A percentile compares a stretch with the other conserved stretches of the same genome.
Evolutionary conservation across 2,888 invertebrate genomes (phyloP).

Genomic region (Drosophila meridiana): DNA sequence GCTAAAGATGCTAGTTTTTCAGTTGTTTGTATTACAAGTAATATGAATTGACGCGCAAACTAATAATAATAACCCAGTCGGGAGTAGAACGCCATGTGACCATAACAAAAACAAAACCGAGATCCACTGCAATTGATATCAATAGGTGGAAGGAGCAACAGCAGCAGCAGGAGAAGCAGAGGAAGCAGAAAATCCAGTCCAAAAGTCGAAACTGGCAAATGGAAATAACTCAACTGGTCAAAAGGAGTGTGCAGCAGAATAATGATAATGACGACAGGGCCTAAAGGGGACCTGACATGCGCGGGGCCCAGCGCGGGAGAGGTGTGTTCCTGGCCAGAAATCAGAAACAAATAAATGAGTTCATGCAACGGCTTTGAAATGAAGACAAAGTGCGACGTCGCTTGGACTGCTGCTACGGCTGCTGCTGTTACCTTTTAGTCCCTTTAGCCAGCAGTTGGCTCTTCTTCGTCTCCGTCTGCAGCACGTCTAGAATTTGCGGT

Average conservation of each 20-base stretch:
- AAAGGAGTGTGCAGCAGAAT: slow-evolving; percentile 57
- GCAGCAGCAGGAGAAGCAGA: background rate
- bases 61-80: slow-evolving; percentile 73
- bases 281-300: slow-evolving; percentile 2
- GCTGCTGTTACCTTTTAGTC: background rate
- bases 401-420: slow-evolving; percentile 7
- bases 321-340: slow-evolving; percentile 75
- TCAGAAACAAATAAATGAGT: slow-evolving; percentile 82
- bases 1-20: slow-evolving; percentile 13
- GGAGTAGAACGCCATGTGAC: slow-evolving; percentile 28
- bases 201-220: slow-evolving; percentile 59
- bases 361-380: slow-evolving; percentile 76
- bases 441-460: background rate
- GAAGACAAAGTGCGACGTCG: slow-evolving; percentile 73
- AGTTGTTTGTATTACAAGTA: slow-evolving; percentile 76
- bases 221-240: slow-evolving; percentile 62
- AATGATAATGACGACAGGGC: slow-evolving; percentile 72
- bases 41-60: slow-evolving; percentile 78
- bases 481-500: slow-evolving; percentile 64
- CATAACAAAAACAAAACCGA: background rate
- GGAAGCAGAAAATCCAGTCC: slow-evolving; percentile 8
- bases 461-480: slow-evolving; percentile 19
- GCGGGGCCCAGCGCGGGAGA: slow-evolving; percentile 20
- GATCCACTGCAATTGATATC: slow-evolving; percentile 76
- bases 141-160: slow-evolving; percentile 21